Base-by-base conservation (phyloP, 2,113 vertebrate species). In the Tauraco erythrolophus region DNA sequence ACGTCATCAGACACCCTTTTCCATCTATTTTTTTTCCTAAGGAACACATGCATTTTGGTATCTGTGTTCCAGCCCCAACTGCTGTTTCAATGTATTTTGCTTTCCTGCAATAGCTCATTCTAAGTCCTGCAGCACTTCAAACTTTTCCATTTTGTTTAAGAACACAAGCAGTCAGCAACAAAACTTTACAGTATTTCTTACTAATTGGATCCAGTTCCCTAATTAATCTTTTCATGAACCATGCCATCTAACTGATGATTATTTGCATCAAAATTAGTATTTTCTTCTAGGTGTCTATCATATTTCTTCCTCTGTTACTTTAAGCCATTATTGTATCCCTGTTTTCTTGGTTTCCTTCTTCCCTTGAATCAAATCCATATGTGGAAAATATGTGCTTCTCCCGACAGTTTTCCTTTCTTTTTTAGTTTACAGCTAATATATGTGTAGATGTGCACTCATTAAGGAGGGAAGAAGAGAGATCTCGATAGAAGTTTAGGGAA, bases 291-390 rank as follows among this genome's bases (percentile, higher is more conserved):
- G 75, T 39, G 37, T 58, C 76, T 39, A 35, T 83, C 0, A 0
- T 85, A 65, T 93, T 89, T 48, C 23, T 21, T 21, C 4, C 43
- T 70, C 33, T 43, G 16, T 92, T 96, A n/a, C 61, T 91, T 88
- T 76, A 75, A 75, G 25, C 27, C 25, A 8, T 91, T 95, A 81
- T 60, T 60, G 23, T 94, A 30, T 68, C 72, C 48, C 10, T 78
- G 37, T 92, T 94, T 92, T 91, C 65, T 80, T 89, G 25, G 53
- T 94, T 95, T 96, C 18, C 27, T 16, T 17, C 27, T 94, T 94
- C 45, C 48, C 81, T 86, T 84, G 30, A 84, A 93, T 89, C 33
- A 89, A 96, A 79, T 82, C 89, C 96, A 94, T 89, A 91, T 96
- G 87, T 78, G 43, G 61, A 71, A 96, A 89, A 68, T 84, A 62